Evolutionary conservation across 2,113 vertebrate genomes (phyloP), one percentile per base, ranked within the genome.

Genomic region (Kryptolebias marmoratus): DNA sequence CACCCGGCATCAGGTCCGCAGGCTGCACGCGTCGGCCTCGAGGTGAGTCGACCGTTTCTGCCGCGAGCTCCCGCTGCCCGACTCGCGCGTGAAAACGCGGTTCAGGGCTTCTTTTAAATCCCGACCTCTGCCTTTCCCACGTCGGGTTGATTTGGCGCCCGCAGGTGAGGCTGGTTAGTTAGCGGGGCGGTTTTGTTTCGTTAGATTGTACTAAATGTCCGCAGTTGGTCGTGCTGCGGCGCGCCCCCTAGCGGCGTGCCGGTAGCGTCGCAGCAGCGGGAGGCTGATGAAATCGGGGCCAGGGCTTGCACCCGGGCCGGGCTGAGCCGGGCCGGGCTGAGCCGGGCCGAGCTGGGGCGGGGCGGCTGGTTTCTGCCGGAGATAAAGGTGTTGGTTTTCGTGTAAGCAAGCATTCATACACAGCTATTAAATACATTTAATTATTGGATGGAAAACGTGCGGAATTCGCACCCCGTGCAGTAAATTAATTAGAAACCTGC

Each of bases 231-330:
- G 18, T 47, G 4, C 59, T 31, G 11, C 2, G 53, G 7, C 14
- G 79, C 83, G 90, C 92, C 86, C 84, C 83, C 91, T 75, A 71
- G 86, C 70, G 88, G 8, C 7, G 47, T 10, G 81, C 88, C 89
- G 87, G 86, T 82, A 88, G 52, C 62, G 88, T 10, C 65, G 68
- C 87, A 84, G 48, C 10, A 53, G n/a, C 2, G 50, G n/a, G n/a
- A n/a, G 92, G 93, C 84, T 94, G 94, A 94, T 94, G 94, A 94
- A 94, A 94, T 94, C 89, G 9, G 28, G 5, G 1, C 11, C 27
- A 47, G 15, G 1, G 36, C 72, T 94, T 94, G 84, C 93, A 84
- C 27, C 36, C 59, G 54, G 32, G n/a, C 11, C 5, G 22, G 22
- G 22, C 22, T 22, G 22, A 22, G 22, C 22, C 22, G 22, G 22